Percentiles rank a stretch among this genome's conserved stretches.
These are phyloP conservation scores for Agrilus biguttatus DNA, from an alignment of 2,888 invertebrate genomes.

Conservation along the genomic window DNA sequence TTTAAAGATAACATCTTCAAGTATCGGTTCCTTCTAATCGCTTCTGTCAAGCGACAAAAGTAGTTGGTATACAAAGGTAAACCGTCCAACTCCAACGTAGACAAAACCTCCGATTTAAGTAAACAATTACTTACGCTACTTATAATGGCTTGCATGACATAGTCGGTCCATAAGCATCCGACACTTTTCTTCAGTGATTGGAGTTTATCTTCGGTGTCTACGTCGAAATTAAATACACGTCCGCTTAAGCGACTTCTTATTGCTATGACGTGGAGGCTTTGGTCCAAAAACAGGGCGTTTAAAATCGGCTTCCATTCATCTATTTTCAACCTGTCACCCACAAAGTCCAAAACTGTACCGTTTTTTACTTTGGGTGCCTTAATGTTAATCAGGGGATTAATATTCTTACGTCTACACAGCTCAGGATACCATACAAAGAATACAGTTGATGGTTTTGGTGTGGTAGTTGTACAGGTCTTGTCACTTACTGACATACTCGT, in stretches of 20 bases:
- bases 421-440: conserved; percentile 31
- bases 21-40: conserved; percentile 45
- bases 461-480: conserved; percentile 4
- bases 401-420: conserved; percentile 26
- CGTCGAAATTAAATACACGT: conserved; percentile 26
- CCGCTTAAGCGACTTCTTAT: conserved; percentile 40
- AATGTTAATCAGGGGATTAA: conserved; percentile 21
- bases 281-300: conserved; percentile 56
- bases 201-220: conserved; percentile 45
- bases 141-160: conserved; percentile 48
- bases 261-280: conserved; percentile 52
- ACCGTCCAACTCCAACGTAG: conserved; percentile 52
- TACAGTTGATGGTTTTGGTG: conserved; percentile 20
- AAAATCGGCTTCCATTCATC: conserved; percentile 64
- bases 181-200: conserved; percentile 37
- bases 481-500: conserved; percentile 5
- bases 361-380: conserved; percentile 26
- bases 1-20: conserved; percentile 53
- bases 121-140: conserved; percentile 50
- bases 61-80: conserved; percentile 55
- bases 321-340: conserved; percentile 59
- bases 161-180: conserved; percentile 47
- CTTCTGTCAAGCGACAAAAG: conserved; percentile 34
- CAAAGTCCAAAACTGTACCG: conserved; percentile 42
- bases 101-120: conserved; percentile 44